phyloP scores from a whole-genome alignment of 2,797 vertebrate species.

The Numenius phaeopus region DNA sequence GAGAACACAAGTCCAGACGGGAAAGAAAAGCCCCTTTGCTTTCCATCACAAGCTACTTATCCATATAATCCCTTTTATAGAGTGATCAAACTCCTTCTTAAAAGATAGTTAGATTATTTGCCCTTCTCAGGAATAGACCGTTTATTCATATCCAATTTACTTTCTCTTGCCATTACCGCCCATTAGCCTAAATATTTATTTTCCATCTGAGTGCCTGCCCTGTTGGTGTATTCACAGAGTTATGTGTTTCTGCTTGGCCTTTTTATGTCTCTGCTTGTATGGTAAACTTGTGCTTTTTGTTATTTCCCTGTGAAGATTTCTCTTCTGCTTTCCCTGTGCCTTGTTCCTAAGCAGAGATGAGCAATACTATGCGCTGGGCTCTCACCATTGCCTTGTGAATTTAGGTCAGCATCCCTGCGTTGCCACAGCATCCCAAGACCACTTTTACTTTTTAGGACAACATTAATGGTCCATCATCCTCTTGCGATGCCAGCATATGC shows the following conservation, averaged over 20 bases:
- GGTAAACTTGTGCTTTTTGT: not conserved
- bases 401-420: not conserved
- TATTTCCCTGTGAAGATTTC: not conserved
- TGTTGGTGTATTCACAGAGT: not conserved
- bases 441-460: not conserved
- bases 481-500: not conserved
- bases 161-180: slow-evolving; percentile 28
- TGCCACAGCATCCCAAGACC: not conserved
- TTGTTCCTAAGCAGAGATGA: not conserved
- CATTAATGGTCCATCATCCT: not conserved
- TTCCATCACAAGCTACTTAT: slow-evolving; percentile 53
- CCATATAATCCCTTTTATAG: slow-evolving; percentile 58
- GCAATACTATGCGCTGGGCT: not conserved
- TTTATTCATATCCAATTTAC: slow-evolving; percentile 24
- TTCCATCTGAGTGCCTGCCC: not conserved
- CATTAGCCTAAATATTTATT: slow-evolving; percentile 37
- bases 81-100: slow-evolving; percentile 45
- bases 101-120: slow-evolving; percentile 26
- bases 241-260: not conserved
- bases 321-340: not conserved
- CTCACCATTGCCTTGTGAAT: not conserved
- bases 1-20: not conserved
- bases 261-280: not conserved
- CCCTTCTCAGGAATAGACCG: not conserved
- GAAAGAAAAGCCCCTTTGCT: slow-evolving; percentile 43